These are phyloP conservation scores for Cynocephalus volans DNA, from an alignment of 2,113 vertebrate species.

Conservation along the genomic window DNA sequence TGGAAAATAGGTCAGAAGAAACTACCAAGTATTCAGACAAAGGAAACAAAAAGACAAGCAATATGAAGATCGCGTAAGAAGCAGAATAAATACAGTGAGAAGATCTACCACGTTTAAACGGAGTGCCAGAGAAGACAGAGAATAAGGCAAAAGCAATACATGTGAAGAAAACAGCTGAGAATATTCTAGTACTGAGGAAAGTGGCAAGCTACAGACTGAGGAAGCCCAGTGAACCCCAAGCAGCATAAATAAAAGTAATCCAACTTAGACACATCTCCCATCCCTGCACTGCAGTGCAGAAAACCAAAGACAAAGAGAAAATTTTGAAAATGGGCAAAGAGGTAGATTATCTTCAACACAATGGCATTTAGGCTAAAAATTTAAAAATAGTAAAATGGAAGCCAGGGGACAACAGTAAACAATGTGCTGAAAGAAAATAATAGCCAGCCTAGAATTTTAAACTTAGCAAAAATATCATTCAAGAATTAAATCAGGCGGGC, in stretches of 20 bases:
- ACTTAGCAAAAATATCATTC: no score
- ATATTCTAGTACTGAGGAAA: conserved; percentile 36
- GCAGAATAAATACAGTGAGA: conserved; percentile 8
- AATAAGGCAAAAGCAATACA: not conserved
- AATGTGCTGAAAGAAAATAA: not conserved
- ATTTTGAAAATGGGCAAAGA: not conserved
- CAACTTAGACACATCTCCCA: not conserved
- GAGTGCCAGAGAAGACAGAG: not conserved
- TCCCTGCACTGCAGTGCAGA: not conserved
- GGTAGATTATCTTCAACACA: not conserved
- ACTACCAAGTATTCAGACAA: not conserved
- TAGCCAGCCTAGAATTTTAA: not conserved
- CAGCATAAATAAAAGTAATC: not conserved
- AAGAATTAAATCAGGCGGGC: no score
- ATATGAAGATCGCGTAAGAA: not conserved
- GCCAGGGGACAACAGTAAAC: not conserved
- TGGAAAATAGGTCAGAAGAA: not conserved
- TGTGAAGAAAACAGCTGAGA: not conserved
- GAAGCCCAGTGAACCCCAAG: not conserved
- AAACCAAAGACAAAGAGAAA: conserved; percentile 24
- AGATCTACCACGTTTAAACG: not conserved
- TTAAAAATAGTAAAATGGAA: conserved; percentile 25
- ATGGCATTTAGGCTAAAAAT: conserved; percentile 16
- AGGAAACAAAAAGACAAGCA: not conserved
- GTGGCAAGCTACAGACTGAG: not conserved